phyloP scores from a whole-genome alignment of 2,888 invertebrate species.

The Chrysodeixis includens region DNA sequence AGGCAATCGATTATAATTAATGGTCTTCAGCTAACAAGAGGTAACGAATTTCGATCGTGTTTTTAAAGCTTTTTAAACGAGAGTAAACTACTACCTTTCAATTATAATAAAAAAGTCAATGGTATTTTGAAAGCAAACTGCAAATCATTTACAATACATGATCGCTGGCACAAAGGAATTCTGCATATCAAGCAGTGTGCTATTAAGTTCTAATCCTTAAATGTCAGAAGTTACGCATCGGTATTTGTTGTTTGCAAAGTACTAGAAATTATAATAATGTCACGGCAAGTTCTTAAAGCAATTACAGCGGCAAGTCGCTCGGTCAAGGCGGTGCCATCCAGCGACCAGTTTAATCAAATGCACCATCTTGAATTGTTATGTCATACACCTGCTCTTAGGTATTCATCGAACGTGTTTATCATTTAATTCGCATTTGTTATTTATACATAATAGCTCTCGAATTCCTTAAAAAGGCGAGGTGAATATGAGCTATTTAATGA shows the following conservation, averaged over 20 bases:
- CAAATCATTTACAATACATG: slow-evolving; percentile 29
- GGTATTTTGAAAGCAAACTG: neutral
- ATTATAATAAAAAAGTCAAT: neutral
- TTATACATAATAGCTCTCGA: neutral
- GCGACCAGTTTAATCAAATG: slow-evolving; percentile 67
- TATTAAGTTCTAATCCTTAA: slow-evolving; percentile 59
- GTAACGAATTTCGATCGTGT: slow-evolving; percentile 34
- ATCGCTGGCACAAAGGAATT: slow-evolving; percentile 57
- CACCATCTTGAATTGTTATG: slow-evolving; percentile 64
- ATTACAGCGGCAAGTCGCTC: slow-evolving; percentile 68
- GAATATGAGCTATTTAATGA: slow-evolving; percentile 19
- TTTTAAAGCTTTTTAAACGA: slow-evolving; percentile 6
- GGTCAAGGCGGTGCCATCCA: slow-evolving; percentile 85
- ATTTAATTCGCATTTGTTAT: slow-evolving; percentile 1
- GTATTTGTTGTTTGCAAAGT: slow-evolving; percentile 46
- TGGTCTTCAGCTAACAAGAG: slow-evolving; percentile 39
- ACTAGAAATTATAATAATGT: slow-evolving; percentile 50
- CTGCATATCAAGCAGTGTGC: slow-evolving; percentile 45
- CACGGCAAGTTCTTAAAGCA: slow-evolving; percentile 70
- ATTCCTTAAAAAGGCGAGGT: slow-evolving; percentile 4
- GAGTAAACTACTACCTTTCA: slow-evolving; percentile 3
- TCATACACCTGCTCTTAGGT: slow-evolving; percentile 57
- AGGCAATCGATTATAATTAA: slow-evolving; percentile 49
- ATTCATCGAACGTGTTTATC: slow-evolving; percentile 33
- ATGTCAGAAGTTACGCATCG: slow-evolving; percentile 63